A percentile compares a stretch with the other conserved stretches of the same genome.
These are phyloP conservation scores for Noctua janthe DNA, from an alignment of 2,888 invertebrate genomes.

Conservation along the genomic window DNA sequence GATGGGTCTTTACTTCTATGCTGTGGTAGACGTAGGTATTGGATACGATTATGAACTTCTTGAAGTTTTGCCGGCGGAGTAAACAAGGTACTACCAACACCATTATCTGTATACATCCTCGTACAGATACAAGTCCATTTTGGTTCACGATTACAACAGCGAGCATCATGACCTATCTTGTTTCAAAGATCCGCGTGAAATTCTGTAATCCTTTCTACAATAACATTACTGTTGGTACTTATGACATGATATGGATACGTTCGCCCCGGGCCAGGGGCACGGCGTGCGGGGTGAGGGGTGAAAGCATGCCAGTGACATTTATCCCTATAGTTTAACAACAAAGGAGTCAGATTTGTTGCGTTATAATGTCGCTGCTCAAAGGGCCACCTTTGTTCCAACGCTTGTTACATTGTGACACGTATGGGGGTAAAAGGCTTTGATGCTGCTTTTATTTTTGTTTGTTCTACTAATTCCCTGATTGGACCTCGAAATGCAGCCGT, in stretches of 20 bases:
- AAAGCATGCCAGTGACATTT: constrained; percentile 81
- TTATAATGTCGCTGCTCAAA: constrained; percentile 78
- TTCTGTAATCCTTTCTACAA: constrained; percentile 52
- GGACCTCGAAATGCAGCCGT: constrained; percentile 30
- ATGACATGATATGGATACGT: constrained; percentile 57
- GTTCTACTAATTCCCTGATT: constrained; percentile 43
- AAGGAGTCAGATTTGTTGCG: constrained; percentile 80
- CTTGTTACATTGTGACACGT: constrained; percentile 74
- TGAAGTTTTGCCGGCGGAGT: background rate
- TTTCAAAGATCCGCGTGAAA: constrained; percentile 37
- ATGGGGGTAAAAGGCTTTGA: constrained; percentile 72
- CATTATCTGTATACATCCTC: constrained; percentile 3
- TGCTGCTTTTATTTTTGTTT: constrained; percentile 63
- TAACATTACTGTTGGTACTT: constrained; percentile 51
- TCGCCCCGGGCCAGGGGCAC: constrained; percentile 47
- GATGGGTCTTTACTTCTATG: background rate
- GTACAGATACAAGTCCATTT: background rate
- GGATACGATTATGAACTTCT: background rate
- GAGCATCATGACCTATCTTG: constrained; percentile 35
- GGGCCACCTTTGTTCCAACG: constrained; percentile 76
- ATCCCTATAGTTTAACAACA: constrained; percentile 83
- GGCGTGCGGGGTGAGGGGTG: constrained; percentile 53
- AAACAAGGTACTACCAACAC: background rate
- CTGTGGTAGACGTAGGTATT: background rate
- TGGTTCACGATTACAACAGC: constrained; percentile 9